Evolutionary conservation across 2,797 vertebrate genomes (phyloP), one percentile per base, ranked within the genome.

Genomic region (Loriculus beryllinus): DNA sequence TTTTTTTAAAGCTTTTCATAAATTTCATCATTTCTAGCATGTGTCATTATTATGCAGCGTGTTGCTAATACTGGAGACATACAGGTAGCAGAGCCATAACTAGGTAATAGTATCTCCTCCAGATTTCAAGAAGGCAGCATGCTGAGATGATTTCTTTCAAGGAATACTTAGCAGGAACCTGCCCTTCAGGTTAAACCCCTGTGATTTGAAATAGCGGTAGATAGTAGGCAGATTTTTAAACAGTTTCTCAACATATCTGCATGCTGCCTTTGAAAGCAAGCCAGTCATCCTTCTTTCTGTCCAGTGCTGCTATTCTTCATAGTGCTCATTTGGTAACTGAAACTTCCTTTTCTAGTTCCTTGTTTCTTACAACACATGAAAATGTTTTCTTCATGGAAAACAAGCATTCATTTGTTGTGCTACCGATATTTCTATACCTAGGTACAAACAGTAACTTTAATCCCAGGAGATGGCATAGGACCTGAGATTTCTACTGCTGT

Each of bases 391-490:
- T 1, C 4, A 0, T 71, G 37, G 62, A 88, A 90, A 69, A 59
- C 33, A 72, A 83, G 10, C 21, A 82, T 86, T 95, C 43, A 95
- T 76, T 78, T 75, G 54, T 89, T 91, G 35, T 84, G 54, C 81
- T 82, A 26, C 76, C 87, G 62, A 5, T 60, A 86, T 78, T 95
- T 88, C 93, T 96, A 65, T 45, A 29, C 82, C 79, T 96, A 99
- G 99, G 97, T 98, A 79, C 98, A 98, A 90, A 99, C 98, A 48
- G 98, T 99, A 84, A 99, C 99, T 82, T 97, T 99, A 97, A 99
- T 99, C 97, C 99, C 99, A 59, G 99, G 99, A 86, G 99, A 99
- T 98, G 99, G 99, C 92, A 99, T 99, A 85, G 99, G 99, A 95
- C 99, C 99, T 0, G 99, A 99, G 96, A 99, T 99, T 96, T 99